Base-by-base conservation (phyloP, 2,797 vertebrate genomes). In the Limnodromus scolopaceus region DNA sequence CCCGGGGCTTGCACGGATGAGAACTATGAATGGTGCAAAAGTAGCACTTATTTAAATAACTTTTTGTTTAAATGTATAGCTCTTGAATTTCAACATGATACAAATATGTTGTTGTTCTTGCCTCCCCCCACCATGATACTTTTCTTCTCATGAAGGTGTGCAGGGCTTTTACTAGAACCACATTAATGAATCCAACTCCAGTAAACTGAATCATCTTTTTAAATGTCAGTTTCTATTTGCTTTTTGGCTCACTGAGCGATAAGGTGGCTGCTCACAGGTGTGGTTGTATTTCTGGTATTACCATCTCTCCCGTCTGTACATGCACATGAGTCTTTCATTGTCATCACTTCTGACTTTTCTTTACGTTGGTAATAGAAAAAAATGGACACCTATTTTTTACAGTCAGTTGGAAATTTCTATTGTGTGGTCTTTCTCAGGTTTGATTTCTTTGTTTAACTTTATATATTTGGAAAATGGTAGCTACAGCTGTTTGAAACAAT, bases 241-340 rank as follows among this genome's bases (percentile, higher is more conserved):
- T 49, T 91, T 92, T 64, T 60, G 43, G 27, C 27, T 91, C 28
- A 32, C 77, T 32, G 28, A 55, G 8, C 64, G 55, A 30, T 65
- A 77, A 93, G 16, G 39, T 1, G 7, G 45, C 38, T 86, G 58
- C 63, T 95, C 13, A 45, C 46, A 82, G 65, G 65, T 75, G 76
- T 81, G 69, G 43, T 64, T 57, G 28, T 49, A 30, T 76, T 91
- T 87, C 82, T 84, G 36, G 38, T 91, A 76, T 83, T 87, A 65
- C 57, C 2, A 3, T 82, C 83, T 74, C 12, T 95, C 10, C 19
- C 5, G 5, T 79, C 55, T 66, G 12, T 78, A 64, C 15, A 5
- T 19, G 53, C 18, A 15, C 10, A 15, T 14, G 15, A 91, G 12
- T 70, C 17, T 84, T 77, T 61, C 43, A 32, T 2, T 55, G 36